phyloP scores from a whole-genome alignment of 2,113 vertebrate genomes.

The Orycteropus afer region DNA sequence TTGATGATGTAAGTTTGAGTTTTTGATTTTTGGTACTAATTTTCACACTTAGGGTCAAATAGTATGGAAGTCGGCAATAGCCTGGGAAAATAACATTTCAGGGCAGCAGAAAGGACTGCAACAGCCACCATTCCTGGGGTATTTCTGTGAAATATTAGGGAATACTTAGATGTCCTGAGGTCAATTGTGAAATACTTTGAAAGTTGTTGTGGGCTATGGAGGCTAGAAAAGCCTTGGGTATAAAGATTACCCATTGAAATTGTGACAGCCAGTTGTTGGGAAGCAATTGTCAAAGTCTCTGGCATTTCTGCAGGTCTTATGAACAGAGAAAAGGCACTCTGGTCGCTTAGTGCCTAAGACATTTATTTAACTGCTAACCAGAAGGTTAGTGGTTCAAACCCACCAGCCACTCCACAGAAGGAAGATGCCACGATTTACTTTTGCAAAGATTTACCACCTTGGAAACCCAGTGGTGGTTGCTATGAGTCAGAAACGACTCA shows the following conservation, averaged over 20 bases:
- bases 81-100: background rate
- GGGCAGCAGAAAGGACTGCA: background rate
- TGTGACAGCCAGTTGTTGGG: background rate
- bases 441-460: no score
- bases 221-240: background rate
- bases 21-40: no score
- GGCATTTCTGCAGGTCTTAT: background rate
- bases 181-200: background rate
- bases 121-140: background rate
- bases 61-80: background rate
- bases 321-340: background rate
- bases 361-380: no score
- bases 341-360: no score
- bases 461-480: no score
- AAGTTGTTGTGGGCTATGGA: background rate
- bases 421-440: no score
- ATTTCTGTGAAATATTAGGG: background rate
- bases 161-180: background rate
- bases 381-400: no score
- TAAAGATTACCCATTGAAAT: background rate
- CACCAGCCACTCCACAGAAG: no score
- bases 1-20: no score
- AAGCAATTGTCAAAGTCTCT: background rate
- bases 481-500: no score
- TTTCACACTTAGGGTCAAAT: background rate